phyloP scores from a whole-genome alignment of 2,888 invertebrate species.

The Stenichneumon culpator region DNA sequence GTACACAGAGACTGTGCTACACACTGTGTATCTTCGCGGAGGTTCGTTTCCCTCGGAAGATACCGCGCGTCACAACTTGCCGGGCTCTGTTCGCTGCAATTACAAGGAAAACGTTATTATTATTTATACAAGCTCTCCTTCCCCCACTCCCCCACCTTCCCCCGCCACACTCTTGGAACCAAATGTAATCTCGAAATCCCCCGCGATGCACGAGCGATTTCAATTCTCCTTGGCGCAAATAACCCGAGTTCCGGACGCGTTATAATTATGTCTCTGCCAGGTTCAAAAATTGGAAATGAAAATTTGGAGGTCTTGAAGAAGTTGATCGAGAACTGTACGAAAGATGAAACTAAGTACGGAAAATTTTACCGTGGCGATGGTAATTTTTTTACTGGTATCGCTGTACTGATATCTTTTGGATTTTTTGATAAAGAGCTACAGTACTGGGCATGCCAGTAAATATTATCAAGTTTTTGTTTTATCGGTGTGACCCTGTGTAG shows the following conservation, averaged over 20 bases:
- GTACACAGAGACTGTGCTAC: conserved; percentile 20
- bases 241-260: conserved; percentile 25
- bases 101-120: conserved; percentile 63
- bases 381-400: too few relatives aligned
- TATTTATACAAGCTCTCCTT: conserved; percentile 46
- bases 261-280: neutral
- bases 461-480: too few relatives aligned
- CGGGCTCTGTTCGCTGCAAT: conserved; percentile 35
- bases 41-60: conserved; percentile 74
- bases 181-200: conserved; percentile 42
- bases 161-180: neutral
- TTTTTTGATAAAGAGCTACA: too few relatives aligned
- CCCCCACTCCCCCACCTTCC: too few relatives aligned
- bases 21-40: conserved; percentile 37
- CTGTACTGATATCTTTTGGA: too few relatives aligned
- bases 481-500: too few relatives aligned
- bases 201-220: conserved; percentile 10
- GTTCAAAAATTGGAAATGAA: too few relatives aligned
- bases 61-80: conserved; percentile 74
- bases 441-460: too few relatives aligned
- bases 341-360: too few relatives aligned
- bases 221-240: conserved; percentile 36
- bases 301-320: too few relatives aligned
- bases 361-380: too few relatives aligned
- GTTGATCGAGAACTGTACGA: too few relatives aligned